Evolutionary conservation across 2,888 invertebrate species (phyloP).

Genomic region (Dynastes maya): DNA sequence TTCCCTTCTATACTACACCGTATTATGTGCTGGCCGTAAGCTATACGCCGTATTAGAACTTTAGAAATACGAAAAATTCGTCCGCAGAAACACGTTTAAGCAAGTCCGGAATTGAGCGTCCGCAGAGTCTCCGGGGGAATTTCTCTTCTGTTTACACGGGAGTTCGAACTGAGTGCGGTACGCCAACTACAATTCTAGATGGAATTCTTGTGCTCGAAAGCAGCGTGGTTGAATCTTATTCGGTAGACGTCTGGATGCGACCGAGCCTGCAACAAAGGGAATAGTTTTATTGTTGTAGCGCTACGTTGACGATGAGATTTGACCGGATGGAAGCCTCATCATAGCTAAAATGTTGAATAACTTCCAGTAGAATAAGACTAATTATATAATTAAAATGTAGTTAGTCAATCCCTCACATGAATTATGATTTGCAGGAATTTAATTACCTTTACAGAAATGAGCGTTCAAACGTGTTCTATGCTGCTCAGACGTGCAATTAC

Average conservation of each 20-base stretch:
- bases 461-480: no score
- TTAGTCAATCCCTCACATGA: background rate
- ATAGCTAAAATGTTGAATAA: background rate
- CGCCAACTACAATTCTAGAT: background rate
- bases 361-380: background rate
- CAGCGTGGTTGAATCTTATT: background rate
- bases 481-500: no score
- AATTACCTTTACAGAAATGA: no score
- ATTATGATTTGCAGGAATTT: no score
- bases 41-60: no score
- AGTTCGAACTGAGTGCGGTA: conserved; percentile 1
- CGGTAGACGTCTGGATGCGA: background rate
- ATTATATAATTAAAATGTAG: background rate
- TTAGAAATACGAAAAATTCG: conserved; percentile 5
- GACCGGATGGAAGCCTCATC: background rate
- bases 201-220: background rate
- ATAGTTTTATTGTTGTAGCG: conserved; percentile 21
- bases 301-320: background rate
- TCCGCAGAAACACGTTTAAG: background rate
- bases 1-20: no score
- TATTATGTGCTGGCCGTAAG: no score
- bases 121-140: background rate
- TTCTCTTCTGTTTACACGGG: conserved; percentile 10
- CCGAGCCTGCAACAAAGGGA: conserved; percentile 15
- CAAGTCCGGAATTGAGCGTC: background rate